A percentile compares a stretch with the other conserved stretches of the same genome.
Conservation (phyloP, 2,113 vertebrate species). For the Sceloporus tristichus region DNA sequence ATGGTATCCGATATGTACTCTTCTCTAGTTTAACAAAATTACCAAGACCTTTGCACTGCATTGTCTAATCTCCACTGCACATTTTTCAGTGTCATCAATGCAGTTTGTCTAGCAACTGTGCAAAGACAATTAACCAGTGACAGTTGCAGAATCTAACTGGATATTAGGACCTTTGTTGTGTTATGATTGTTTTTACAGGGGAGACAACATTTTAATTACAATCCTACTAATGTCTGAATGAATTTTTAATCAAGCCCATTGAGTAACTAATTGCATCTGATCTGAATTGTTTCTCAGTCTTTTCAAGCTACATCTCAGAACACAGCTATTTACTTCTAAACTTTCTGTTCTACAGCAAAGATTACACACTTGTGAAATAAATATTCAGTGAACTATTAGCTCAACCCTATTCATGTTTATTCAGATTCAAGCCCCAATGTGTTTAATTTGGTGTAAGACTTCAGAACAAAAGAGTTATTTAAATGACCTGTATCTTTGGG, state of each 20-base stretch:
- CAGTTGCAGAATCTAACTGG: neutral
- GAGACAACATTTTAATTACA: neutral
- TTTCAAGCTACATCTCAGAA: neutral
- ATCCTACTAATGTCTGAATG: neutral
- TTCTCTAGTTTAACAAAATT: neutral
- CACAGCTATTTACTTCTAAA: neutral
- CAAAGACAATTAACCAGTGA: neutral
- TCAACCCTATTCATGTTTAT: neutral
- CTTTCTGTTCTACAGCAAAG: neutral
- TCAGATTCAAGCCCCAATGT: neutral
- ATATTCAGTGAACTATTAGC: neutral
- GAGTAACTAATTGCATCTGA: neutral
- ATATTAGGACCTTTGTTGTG: neutral
- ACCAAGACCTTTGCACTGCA: neutral
- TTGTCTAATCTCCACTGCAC: neutral
- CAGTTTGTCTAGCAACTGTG: neutral
- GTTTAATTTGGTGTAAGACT: neutral
- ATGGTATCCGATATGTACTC: neutral
- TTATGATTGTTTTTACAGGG: neutral
- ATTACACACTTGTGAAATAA: neutral
- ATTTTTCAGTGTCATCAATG: neutral
- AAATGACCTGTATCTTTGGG: neutral
- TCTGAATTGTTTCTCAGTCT: neutral
- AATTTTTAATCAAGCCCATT: neutral
- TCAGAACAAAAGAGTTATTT: neutral